These are phyloP conservation scores for Platygyra sinensis DNA, from an alignment of 64 coral and sea anemone species.

Conservation along the genomic window DNA sequence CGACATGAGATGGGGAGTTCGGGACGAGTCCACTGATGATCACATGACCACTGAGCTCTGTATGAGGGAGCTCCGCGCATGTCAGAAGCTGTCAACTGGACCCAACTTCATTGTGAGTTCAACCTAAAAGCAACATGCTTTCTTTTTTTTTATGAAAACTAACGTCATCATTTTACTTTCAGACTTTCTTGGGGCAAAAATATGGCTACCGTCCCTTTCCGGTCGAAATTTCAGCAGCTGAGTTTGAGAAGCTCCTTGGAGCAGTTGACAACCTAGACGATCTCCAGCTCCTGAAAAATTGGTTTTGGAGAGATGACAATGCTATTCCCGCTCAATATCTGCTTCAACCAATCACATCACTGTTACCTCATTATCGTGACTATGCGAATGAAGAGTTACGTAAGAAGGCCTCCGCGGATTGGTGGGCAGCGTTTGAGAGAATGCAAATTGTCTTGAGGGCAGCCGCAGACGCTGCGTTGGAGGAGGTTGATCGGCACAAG, in stretches of 20 bases:
- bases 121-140: neutral
- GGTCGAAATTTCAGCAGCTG: slow-evolving; percentile 55
- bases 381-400: slow-evolving; percentile 67
- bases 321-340: slow-evolving; percentile 78
- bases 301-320: slow-evolving; percentile 88
- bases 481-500: slow-evolving; percentile 60
- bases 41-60: slow-evolving; percentile 93
- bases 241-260: slow-evolving; percentile 70
- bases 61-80: slow-evolving; percentile 92
- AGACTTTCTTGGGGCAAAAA: slow-evolving; percentile 99
- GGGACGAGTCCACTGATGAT: slow-evolving; percentile 94
- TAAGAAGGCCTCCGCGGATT: slow-evolving; percentile 85
- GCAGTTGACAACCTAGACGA: slow-evolving; percentile 69
- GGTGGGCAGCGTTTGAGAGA: slow-evolving; percentile 93
- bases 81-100: slow-evolving; percentile 91
- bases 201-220: slow-evolving; percentile 98
- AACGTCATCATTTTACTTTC: neutral
- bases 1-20: slow-evolving; percentile 94
- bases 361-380: slow-evolving; percentile 91
- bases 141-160: neutral
- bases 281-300: slow-evolving; percentile 36
- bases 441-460: slow-evolving; percentile 84
- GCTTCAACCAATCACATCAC: slow-evolving; percentile 82
- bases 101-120: slow-evolving; percentile 91
- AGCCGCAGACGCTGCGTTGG: slow-evolving; percentile 68